Evolutionary conservation across 2,797 vertebrate genomes (phyloP), one percentile per base, ranked within the genome.

Genomic region (Heteromormyrus szaboi): DNA sequence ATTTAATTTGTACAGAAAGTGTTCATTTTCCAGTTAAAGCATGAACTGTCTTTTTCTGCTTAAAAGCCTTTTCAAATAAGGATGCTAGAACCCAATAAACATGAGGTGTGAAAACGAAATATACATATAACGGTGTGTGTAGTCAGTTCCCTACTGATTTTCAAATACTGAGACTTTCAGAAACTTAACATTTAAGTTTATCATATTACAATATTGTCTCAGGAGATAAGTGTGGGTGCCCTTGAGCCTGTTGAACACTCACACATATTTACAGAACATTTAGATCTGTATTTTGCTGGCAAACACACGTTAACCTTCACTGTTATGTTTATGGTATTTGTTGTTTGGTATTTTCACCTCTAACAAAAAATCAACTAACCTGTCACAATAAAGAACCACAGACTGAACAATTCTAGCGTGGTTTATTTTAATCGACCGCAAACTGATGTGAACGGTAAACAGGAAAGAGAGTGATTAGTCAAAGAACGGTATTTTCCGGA

Each of bases 1-100:
- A 91, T 90, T 95, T 95, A 95, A 95, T 90, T 95, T 95, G 41
- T 53, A 51, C n/a, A 54, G 41, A 50, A 25, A 48, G n/a, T 83
- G 6, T 83, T 83, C 2, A n/a, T n/a, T 83, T 44, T 83, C 37
- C 44, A 83, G 48, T 85, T 25, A 86, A 59, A 51, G 44, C 50
- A 6, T 29, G 11, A 54, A 29, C 50, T 11, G 1, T 33, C 50
- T 85, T 6, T 50, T 33, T 85, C 37, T 83, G 9, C 79, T 19
- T 83, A n/a, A 17, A 44, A n/a, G 14, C 12, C 11, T 33, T 85
- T 33, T n/a, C 46, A 33, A 33, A 85, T 11, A 53, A 50, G 48
- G 33, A 59, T 50, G 68, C 17, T n/a, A 11, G 5, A 25, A 85
- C 54, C 22, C 22, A 19, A 1, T 85, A 54, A 85, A 85, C 12